Conservation (phyloP, 2,888 invertebrate genomes). For the Microctonus brassicae region DNA sequence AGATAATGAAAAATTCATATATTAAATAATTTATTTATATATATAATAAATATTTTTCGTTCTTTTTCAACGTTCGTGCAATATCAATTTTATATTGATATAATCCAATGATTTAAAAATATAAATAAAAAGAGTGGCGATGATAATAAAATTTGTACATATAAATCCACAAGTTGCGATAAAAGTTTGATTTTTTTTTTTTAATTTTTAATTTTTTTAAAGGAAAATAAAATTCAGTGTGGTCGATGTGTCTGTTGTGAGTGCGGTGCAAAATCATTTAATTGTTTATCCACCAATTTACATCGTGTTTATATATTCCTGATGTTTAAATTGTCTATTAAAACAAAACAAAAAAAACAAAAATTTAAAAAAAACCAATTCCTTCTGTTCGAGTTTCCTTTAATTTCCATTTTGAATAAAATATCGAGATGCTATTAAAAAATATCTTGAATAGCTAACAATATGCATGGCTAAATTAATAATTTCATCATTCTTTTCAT, state of each 20-base stretch:
- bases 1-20: not conserved
- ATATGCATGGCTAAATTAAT: not conserved
- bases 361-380: not conserved
- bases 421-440: not conserved
- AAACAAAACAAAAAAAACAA: not conserved
- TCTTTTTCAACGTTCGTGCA: no score
- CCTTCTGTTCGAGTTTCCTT: not conserved
- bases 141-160: no score
- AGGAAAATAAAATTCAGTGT: not conserved
- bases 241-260: conserved; percentile 52
- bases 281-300: conserved; percentile 2
- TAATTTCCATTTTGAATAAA: not conserved
- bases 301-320: not conserved
- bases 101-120: not conserved
- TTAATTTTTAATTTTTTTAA: no score
- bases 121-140: no score
- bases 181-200: no score
- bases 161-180: no score
- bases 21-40: no score
- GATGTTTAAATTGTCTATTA: not conserved
- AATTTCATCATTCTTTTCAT: not conserved
- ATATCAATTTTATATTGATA: conserved; percentile 35
- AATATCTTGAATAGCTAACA: not conserved
- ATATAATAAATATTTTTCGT: no score
- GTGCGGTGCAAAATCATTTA: conserved; percentile 64